These are phyloP conservation scores for Drosophila simulans DNA, from an alignment of 1,140 invertebrate species.

Conservation along the genomic window DNA sequence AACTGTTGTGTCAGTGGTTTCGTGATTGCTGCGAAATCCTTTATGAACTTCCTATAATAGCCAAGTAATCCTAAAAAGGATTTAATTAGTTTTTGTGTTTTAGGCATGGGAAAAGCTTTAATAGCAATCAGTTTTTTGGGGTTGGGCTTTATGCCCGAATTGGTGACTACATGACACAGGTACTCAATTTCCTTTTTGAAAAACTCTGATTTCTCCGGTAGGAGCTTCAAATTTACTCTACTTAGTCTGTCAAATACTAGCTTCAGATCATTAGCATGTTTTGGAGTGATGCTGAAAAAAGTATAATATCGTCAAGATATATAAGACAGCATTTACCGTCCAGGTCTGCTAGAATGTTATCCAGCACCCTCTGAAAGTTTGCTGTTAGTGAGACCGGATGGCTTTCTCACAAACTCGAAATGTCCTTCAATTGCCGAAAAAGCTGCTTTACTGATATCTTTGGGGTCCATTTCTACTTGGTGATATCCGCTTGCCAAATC, in stretches of 20 bases:
- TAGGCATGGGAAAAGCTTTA: too few relatives aligned
- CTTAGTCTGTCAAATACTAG: conserved; percentile 79
- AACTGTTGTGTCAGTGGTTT: too few relatives aligned
- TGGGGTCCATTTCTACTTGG: conserved; percentile 84
- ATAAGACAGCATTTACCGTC: conserved; percentile 39
- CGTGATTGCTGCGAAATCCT: too few relatives aligned
- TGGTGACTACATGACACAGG: neutral
- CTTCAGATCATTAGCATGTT: conserved; percentile 66
- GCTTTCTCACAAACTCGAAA: conserved; percentile 61
- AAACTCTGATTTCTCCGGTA: conserved; percentile 41
- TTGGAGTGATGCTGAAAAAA: conserved; percentile 59
- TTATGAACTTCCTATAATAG: too few relatives aligned
- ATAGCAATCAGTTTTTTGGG: too few relatives aligned
- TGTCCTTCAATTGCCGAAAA: conserved; percentile 74
- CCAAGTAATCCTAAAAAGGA: too few relatives aligned
- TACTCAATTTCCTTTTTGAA: conserved; percentile 36
- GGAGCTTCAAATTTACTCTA: conserved; percentile 52
- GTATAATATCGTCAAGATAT: conserved; percentile 59
- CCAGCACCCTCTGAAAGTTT: conserved; percentile 50
- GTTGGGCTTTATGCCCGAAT: too few relatives aligned
- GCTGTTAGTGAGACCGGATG: conserved; percentile 63
- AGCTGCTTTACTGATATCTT: conserved; percentile 84
- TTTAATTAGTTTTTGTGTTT: too few relatives aligned
- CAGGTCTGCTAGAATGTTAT: conserved; percentile 23
- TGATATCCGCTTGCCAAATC: conserved; percentile 85